Conservation (phyloP, 37 sponge, comb jelly and placozoan species). For the Haliclona indistincta region DNA sequence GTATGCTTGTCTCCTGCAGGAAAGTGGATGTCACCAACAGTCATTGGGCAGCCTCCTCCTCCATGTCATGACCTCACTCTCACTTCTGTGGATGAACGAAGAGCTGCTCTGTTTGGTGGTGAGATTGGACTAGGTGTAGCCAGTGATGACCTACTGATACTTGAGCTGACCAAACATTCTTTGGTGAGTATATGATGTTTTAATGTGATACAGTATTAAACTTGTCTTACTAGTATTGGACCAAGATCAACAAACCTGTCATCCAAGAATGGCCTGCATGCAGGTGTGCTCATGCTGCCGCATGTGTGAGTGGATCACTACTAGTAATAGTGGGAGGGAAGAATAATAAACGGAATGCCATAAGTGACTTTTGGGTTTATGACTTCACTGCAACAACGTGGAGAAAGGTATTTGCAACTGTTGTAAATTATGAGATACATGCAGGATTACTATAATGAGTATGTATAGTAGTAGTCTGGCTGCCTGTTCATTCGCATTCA, state of each 20-base stretch:
- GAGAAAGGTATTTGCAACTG: too few relatives aligned
- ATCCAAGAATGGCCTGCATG: neutral
- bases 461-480: too few relatives aligned
- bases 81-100: neutral
- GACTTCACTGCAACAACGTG: neutral
- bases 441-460: too few relatives aligned
- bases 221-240: conserved; percentile 1
- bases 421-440: too few relatives aligned
- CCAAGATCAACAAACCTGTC: neutral
- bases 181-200: conserved; percentile 12
- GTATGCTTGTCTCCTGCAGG: too few relatives aligned
- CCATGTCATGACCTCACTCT: conserved; percentile 3
- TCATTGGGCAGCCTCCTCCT: conserved; percentile 2
- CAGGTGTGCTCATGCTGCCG: neutral
- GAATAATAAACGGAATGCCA: neutral
- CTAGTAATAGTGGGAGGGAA: neutral
- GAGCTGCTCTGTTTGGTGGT: neutral
- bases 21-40: neutral
- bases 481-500: too few relatives aligned
- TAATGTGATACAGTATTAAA: too few relatives aligned
- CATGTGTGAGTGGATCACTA: neutral
- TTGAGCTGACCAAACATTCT: neutral
- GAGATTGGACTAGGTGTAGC: neutral
- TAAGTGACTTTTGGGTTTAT: conserved; percentile 8
- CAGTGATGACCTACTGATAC: neutral